Conservation (phyloP, 2,888 invertebrate species). For the Drosophila sordidula region DNA sequence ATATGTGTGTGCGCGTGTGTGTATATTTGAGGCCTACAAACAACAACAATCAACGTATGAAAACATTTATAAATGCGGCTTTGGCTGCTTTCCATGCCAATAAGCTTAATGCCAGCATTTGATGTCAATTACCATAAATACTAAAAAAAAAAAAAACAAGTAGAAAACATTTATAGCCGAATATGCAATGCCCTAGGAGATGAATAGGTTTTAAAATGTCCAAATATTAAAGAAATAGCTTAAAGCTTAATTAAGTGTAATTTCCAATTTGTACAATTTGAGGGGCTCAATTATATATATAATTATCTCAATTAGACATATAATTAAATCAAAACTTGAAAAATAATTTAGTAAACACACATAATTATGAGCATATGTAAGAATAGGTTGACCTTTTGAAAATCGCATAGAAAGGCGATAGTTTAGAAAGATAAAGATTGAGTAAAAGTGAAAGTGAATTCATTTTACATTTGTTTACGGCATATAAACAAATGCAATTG, state of each 20-base stretch:
- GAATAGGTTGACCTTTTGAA: too few species aligned
- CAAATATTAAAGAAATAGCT: too few species aligned
- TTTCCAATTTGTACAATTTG: too few species aligned
- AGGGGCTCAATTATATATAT: too few species aligned
- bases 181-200: conserved; percentile 24
- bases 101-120: conserved; percentile 75
- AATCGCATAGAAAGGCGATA: background rate
- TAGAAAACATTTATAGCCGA: background rate
- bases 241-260: too few species aligned
- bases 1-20: conserved; percentile 14
- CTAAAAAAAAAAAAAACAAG: conserved; percentile 19
- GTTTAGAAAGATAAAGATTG: background rate
- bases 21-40: conserved; percentile 39
- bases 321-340: background rate
- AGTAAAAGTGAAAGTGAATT: background rate
- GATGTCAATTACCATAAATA: conserved; percentile 80
- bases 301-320: too few species aligned
- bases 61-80: conserved; percentile 48
- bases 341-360: background rate
- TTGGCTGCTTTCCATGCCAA: conserved; percentile 69
- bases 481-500: too few species aligned
- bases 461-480: too few species aligned
- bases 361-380: background rate
- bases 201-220: too few species aligned
- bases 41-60: conserved; percentile 40